Evolutionary conservation across 2,113 vertebrate species (phyloP).

Genomic region (Aix galericulata): DNA sequence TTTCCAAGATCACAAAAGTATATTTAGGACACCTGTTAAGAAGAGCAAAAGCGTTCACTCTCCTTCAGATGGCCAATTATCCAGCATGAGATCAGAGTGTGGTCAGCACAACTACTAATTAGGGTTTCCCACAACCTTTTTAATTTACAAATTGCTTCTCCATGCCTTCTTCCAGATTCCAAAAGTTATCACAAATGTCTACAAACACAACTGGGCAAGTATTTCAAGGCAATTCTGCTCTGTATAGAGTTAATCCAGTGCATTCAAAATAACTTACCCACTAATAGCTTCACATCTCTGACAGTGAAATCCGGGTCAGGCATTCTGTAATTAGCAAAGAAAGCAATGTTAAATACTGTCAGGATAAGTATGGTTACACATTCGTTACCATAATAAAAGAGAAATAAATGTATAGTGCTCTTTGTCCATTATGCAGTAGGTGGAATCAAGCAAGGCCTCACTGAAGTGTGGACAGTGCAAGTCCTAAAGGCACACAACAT

Average conservation of each 20-base stretch:
- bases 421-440: background rate
- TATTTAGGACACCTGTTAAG: constrained; percentile 48
- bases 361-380: constrained; percentile 31
- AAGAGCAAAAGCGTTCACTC: constrained; percentile 47
- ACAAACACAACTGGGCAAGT: constrained; percentile 63
- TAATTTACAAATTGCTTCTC: constrained; percentile 63
- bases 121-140: constrained; percentile 53
- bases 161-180: constrained; percentile 38
- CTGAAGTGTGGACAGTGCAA: background rate
- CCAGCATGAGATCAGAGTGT: constrained; percentile 25
- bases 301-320: constrained; percentile 93
- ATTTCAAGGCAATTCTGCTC: constrained; percentile 59
- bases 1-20: constrained; percentile 54
- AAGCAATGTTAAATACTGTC: constrained; percentile 45
- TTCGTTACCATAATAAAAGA: constrained; percentile 37
- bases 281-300: constrained; percentile 93
- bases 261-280: constrained; percentile 87
- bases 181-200: constrained; percentile 55
- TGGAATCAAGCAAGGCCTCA: constrained; percentile 10
- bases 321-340: constrained; percentile 82
- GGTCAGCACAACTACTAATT: constrained; percentile 54
- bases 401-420: constrained; percentile 42
- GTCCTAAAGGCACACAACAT: background rate
- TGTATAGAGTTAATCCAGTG: constrained; percentile 44
- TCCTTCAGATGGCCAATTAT: constrained; percentile 57